Conservation (phyloP, 2,888 invertebrate genomes). For the Drosophila meridiana region DNA sequence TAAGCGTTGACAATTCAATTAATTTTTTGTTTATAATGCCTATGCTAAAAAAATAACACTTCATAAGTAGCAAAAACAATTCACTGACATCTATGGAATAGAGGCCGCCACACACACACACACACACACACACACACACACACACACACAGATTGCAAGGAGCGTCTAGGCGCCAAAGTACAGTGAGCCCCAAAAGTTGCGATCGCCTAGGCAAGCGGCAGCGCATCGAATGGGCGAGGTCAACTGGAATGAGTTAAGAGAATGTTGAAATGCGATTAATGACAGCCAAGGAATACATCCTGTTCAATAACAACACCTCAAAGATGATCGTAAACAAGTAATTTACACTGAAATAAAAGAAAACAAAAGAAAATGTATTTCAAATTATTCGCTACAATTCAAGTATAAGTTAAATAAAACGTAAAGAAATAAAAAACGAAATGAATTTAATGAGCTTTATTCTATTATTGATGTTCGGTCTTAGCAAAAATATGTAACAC, state of each 20-base stretch:
- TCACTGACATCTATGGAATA: constrained; percentile 19
- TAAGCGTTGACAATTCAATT: constrained; percentile 70
- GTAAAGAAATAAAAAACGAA: no score
- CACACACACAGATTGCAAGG: constrained; percentile 16
- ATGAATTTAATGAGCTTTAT: background rate
- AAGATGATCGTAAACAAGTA: constrained; percentile 12
- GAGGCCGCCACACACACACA: constrained; percentile 19
- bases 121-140: background rate
- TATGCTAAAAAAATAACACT: constrained; percentile 4
- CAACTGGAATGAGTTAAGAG: constrained; percentile 27
- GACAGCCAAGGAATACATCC: constrained; percentile 25
- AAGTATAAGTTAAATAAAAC: background rate
- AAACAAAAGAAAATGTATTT: background rate
- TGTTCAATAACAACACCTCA: constrained; percentile 12
- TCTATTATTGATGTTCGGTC: no score
- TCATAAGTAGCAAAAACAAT: constrained; percentile 22
- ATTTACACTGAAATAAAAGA: constrained; percentile 8
- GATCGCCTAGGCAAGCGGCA: background rate
- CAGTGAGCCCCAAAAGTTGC: constrained; percentile 34
- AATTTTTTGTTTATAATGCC: constrained; percentile 54
- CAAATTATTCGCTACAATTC: no score
- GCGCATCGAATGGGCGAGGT: constrained; percentile 29
- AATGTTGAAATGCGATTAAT: constrained; percentile 34
- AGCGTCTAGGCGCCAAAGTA: constrained; percentile 30
- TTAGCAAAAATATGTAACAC: no score